These are phyloP conservation scores for Goniozus legneri DNA, from an alignment of 1,140 invertebrate genomes.

Conservation along the genomic window DNA sequence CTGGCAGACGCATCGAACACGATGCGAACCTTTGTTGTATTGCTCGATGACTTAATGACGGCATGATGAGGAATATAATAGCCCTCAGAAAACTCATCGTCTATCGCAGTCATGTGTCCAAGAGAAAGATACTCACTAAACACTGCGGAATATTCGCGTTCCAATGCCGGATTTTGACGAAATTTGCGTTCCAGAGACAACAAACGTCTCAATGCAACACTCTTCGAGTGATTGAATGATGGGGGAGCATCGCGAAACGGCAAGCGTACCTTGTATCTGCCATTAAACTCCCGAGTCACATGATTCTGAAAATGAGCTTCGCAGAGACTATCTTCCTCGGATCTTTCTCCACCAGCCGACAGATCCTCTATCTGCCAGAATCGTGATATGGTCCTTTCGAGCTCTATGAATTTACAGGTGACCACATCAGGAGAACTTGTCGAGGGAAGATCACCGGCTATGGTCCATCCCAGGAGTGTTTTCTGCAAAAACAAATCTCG, in stretches of 20 bases:
- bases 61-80: neutral
- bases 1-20: too few species aligned
- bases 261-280: neutral
- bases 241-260: neutral
- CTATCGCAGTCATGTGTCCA: slow-evolving; percentile 33
- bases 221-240: slow-evolving; percentile 17
- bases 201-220: slow-evolving; percentile 13
- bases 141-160: slow-evolving; percentile 25
- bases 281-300: neutral
- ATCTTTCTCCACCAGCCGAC: too few species aligned
- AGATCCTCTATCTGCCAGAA: too few species aligned
- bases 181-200: slow-evolving; percentile 17
- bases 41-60: neutral
- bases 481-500: too few species aligned
- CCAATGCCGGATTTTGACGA: slow-evolving; percentile 16
- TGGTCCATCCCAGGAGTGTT: too few species aligned
- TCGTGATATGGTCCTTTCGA: too few species aligned
- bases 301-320: neutral
- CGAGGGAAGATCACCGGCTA: too few species aligned
- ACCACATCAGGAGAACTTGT: too few species aligned
- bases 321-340: too few species aligned
- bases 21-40: neutral
- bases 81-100: too few species aligned
- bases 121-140: slow-evolving; percentile 38
- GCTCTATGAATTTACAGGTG: too few species aligned